Base-by-base conservation (phyloP, 2,797 vertebrate species). In the Chloroceryle inda region DNA sequence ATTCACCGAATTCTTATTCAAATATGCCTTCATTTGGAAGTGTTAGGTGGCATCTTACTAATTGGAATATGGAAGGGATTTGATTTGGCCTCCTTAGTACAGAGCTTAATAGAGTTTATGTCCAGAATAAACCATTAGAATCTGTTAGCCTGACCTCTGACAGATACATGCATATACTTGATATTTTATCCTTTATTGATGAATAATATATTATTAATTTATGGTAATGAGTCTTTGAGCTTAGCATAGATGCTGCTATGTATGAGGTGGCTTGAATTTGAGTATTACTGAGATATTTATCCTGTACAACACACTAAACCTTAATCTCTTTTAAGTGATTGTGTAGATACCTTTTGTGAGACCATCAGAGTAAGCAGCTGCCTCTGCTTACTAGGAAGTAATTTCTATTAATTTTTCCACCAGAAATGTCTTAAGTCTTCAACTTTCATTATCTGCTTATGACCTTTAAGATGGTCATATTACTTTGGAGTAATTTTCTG, bases 371-470 rank as follows among this genome's bases (percentile, higher is more conserved):
- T 80, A 68, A 78, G 58, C 12, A 62, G 7, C 35, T 89, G 21
- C 8, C 23, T 44, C 22, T 71, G 16, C 23, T 14, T 44, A 14
- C 12, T 74, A 17, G 33, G 24, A 61, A 42, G 26, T 44, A 8
- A 42, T 7, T 58, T 72, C n/a, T 83, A 21, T 9, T 26, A 12
- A 17, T 5, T 82, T 77, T 76, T 29, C 22, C 35, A 53, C 11
- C 27, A 82, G 55, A 49, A 44, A 14, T 23, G 78, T 88, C 19
- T 89, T 4, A 75, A 2, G 14, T 78, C 13, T 52, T 68, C 8
- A 38, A 1, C 9, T 81, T 23, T 1, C 21, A 0, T 31, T 58
- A 13, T 9, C 16, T 56, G 4, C 50, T 77, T 2, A 0, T 49
- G n/a, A 14, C 35, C 37, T 44, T 59, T 20, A 50, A 38, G 31